phyloP scores from a whole-genome alignment of 2,797 vertebrate genomes.

The Bucorvus abyssinicus region DNA sequence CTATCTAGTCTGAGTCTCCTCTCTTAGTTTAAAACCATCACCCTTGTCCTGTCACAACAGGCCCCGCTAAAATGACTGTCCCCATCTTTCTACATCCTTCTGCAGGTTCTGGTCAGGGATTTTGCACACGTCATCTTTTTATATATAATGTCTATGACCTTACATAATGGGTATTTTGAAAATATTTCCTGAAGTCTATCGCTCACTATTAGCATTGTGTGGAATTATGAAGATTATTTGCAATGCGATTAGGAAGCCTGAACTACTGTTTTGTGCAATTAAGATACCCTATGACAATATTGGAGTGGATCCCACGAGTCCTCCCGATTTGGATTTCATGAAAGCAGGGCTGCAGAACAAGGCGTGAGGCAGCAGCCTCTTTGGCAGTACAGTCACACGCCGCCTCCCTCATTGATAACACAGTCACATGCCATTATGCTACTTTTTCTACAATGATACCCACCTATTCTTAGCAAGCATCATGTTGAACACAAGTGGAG shows the following conservation, averaged over 20 bases:
- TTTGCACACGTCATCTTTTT: neutral
- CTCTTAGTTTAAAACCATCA: too few species aligned
- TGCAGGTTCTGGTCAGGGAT: neutral
- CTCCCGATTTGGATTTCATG: neutral
- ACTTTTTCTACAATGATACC: constrained; percentile 41
- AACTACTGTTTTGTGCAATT: constrained; percentile 26
- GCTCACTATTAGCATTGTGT: neutral
- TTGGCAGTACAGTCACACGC: constrained; percentile 15
- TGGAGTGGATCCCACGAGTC: constrained; percentile 9
- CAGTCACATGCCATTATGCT: constrained; percentile 52
- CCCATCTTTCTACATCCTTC: neutral
- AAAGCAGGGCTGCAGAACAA: neutral
- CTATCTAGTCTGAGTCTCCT: too few species aligned
- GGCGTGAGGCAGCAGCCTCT: constrained; percentile 8
- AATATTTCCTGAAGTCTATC: neutral
- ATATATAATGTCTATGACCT: neutral
- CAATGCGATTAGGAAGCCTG: constrained; percentile 40
- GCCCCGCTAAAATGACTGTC: too few species aligned
- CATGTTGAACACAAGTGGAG: constrained; percentile 9
- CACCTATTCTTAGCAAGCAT: constrained; percentile 49
- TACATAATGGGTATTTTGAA: neutral
- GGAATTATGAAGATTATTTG: constrained; percentile 24
- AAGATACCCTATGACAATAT: constrained; percentile 9
- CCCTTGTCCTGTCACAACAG: too few species aligned
- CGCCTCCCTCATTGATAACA: constrained; percentile 30